These are phyloP conservation scores for Pteria penguin DNA, from an alignment of 2,888 invertebrate species.

Conservation along the genomic window DNA sequence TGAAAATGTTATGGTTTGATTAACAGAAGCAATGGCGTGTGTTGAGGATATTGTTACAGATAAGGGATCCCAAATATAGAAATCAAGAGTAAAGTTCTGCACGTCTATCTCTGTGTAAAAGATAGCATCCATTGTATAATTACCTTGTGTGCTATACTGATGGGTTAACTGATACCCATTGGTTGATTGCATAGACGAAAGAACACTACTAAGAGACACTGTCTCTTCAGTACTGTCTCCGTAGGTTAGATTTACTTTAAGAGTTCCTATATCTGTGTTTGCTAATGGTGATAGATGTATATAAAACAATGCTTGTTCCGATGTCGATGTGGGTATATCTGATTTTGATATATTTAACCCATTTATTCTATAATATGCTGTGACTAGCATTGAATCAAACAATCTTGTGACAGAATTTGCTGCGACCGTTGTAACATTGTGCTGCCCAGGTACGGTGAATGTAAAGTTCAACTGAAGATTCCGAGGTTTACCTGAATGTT, in stretches of 20 bases:
- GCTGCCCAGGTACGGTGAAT: neutral
- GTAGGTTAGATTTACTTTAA: slow-evolving; percentile 18
- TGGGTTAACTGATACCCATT: neutral
- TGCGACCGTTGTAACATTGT: slow-evolving; percentile 18
- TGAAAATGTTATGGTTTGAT: slow-evolving; percentile 12
- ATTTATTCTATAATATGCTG: slow-evolving; percentile 9
- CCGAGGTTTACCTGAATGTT: neutral
- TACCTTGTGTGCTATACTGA: neutral
- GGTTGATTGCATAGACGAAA: neutral
- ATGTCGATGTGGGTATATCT: neutral
- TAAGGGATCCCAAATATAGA: neutral
- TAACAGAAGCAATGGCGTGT: neutral
- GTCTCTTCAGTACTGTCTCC: slow-evolving; percentile 7
- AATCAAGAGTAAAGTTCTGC: neutral
- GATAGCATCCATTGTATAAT: neutral
- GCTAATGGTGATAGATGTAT: neutral
- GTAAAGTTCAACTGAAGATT: neutral
- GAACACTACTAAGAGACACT: neutral
- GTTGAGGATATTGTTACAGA: neutral
- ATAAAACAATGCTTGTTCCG: neutral
- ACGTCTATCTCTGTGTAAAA: neutral
- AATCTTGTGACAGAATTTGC: slow-evolving; percentile 3
- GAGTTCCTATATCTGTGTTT: slow-evolving; percentile 11
- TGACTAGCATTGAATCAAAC: neutral
- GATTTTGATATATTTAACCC: slow-evolving; percentile 1